A percentile compares a stretch with the other conserved stretches of the same genome.
phyloP scores from a whole-genome alignment of 2,797 vertebrate genomes.

The Mycteria americana region DNA sequence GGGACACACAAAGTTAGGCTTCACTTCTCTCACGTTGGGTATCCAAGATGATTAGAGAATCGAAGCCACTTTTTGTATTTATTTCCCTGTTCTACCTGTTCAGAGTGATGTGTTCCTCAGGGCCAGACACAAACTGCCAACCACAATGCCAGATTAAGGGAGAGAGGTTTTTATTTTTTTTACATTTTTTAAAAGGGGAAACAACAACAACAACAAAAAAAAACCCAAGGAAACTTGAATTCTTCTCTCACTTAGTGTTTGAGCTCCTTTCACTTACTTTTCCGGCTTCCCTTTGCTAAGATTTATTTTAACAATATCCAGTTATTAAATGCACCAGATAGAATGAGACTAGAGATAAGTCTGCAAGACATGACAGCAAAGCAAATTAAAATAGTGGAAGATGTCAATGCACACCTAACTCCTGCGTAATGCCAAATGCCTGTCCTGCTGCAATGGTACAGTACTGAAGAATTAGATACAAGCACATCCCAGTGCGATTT shows the following conservation, averaged over 20 bases:
- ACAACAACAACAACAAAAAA: background rate
- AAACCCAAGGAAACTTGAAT: background rate
- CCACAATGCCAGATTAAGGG: background rate
- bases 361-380: constrained; percentile 35
- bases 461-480: background rate
- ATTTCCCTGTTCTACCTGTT: background rate
- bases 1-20: background rate
- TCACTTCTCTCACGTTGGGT: background rate
- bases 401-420: background rate
- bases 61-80: background rate
- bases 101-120: background rate
- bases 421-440: background rate
- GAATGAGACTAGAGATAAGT: constrained; percentile 3
- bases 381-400: constrained; percentile 47
- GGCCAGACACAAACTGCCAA: background rate
- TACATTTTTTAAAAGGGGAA: fast-evolving
- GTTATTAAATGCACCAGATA: constrained; percentile 46
- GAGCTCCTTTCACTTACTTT: background rate
- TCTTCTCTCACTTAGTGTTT: background rate
- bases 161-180: background rate
- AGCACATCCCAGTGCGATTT: background rate
- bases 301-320: constrained; percentile 40
- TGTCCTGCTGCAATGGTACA: background rate
- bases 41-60: background rate
- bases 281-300: background rate